phyloP scores from a whole-genome alignment of 1,140 invertebrate species.

The Araneus ventricosus region DNA sequence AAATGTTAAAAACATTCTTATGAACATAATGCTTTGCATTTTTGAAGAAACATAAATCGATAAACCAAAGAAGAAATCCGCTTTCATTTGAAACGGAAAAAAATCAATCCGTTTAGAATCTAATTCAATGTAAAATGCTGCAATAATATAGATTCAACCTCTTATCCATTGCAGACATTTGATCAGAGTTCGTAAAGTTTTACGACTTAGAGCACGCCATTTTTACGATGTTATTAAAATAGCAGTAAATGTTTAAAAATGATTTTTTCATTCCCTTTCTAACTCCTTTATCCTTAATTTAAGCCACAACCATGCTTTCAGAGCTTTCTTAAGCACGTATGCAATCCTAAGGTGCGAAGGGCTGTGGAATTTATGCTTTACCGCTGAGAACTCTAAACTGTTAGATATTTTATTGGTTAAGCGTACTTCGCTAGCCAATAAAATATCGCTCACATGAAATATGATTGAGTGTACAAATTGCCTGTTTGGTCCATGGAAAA shows the following conservation, averaged over 20 bases:
- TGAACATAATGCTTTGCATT: no score
- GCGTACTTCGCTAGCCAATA: no score
- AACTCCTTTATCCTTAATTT: slow-evolving; percentile 31
- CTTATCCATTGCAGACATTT: slow-evolving; percentile 5
- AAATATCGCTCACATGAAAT: background rate
- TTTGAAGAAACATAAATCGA: no score
- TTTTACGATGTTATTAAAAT: slow-evolving; percentile 67
- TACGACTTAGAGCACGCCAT: slow-evolving; percentile 5
- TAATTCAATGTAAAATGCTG: background rate
- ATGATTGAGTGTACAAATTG: background rate
- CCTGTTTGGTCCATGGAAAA: background rate
- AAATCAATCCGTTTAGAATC: background rate
- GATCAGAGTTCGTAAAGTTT: slow-evolving; percentile 69
- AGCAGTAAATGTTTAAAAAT: slow-evolving; percentile 60
- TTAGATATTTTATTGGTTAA: background rate
- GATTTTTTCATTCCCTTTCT: background rate
- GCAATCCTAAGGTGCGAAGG: background rate
- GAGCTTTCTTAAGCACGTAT: background rate
- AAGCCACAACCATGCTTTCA: background rate
- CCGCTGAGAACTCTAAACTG: slow-evolving; percentile 1
- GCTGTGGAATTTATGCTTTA: slow-evolving; percentile 14
- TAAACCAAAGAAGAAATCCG: no score
- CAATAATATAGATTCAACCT: background rate
- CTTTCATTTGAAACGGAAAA: background rate
- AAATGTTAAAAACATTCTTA: no score